phyloP scores from a whole-genome alignment of 2,888 invertebrate species.

The Zeuzera pyrina region DNA sequence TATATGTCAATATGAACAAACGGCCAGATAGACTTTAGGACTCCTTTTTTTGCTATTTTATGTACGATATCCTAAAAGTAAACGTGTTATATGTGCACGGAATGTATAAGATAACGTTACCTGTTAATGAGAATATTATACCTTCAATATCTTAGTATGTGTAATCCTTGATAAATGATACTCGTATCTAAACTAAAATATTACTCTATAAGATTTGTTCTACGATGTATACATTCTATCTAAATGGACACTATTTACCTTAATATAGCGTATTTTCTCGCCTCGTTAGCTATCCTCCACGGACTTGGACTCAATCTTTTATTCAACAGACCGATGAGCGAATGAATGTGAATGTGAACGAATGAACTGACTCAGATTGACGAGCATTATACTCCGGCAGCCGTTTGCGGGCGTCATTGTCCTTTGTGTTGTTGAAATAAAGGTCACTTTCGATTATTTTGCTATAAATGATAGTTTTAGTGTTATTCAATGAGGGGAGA shows the following conservation, averaged over 20 bases:
- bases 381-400: slow-evolving; percentile 2
- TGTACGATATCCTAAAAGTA: too few relatives aligned
- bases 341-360: slow-evolving; percentile 26
- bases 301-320: slow-evolving; percentile 37
- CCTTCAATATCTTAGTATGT: too few relatives aligned
- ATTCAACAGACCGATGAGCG: slow-evolving; percentile 46
- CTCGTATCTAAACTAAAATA: not conserved
- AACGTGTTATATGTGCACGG: too few relatives aligned
- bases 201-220: not conserved
- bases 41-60: too few relatives aligned
- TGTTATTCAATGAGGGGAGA: slow-evolving; percentile 3
- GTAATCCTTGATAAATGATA: too few relatives aligned
- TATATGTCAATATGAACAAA: too few relatives aligned
- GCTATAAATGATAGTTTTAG: too few relatives aligned
- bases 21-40: too few relatives aligned
- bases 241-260: slow-evolving; percentile 32
- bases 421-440: not conserved
- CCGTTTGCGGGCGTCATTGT: not conserved
- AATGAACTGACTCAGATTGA: slow-evolving; percentile 16
- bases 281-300: slow-evolving; percentile 28
- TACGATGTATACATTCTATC: slow-evolving; percentile 6
- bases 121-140: too few relatives aligned
- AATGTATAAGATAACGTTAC: too few relatives aligned
- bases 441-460: not conserved
- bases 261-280: slow-evolving; percentile 26